Conservation (phyloP, 2,888 invertebrate genomes). For the Notocelia uddmanniana region DNA sequence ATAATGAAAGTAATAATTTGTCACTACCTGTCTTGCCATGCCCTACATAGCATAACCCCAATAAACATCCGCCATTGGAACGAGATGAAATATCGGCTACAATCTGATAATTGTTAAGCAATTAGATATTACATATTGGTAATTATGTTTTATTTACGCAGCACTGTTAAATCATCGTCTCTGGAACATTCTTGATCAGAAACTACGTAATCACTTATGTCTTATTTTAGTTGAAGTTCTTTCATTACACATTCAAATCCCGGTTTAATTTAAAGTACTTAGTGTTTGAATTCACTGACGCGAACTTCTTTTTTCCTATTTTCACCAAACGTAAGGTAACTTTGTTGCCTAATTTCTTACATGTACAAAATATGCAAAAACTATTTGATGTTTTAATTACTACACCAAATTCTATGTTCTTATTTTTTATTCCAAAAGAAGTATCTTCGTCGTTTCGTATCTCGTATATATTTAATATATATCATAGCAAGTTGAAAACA, state of each 20-base stretch:
- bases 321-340: not conserved
- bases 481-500: conserved; percentile 41
- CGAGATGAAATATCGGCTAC: conserved; percentile 58
- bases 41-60: conserved; percentile 71
- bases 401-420: not conserved
- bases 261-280: not conserved
- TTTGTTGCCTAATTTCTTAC: not conserved
- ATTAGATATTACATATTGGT: conserved; percentile 52
- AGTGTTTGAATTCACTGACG: not conserved
- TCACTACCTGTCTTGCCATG: conserved; percentile 59
- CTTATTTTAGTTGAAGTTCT: not conserved
- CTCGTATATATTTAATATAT: conserved; percentile 2
- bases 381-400: conserved; percentile 1
- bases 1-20: conserved; percentile 64
- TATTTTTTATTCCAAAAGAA: not conserved
- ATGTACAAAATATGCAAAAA: not conserved
- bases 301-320: not conserved
- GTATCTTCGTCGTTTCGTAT: not conserved
- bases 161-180: conserved; percentile 19
- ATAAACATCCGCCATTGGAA: conserved; percentile 56
- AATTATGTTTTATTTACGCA: conserved; percentile 33
- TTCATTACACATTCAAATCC: not conserved
- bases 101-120: conserved; percentile 52
- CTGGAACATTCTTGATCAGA: conserved; percentile 17
- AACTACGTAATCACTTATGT: conserved; percentile 5